phyloP scores from a whole-genome alignment of 2,888 invertebrate species.

The Xestoiulus laeticollis region DNA sequence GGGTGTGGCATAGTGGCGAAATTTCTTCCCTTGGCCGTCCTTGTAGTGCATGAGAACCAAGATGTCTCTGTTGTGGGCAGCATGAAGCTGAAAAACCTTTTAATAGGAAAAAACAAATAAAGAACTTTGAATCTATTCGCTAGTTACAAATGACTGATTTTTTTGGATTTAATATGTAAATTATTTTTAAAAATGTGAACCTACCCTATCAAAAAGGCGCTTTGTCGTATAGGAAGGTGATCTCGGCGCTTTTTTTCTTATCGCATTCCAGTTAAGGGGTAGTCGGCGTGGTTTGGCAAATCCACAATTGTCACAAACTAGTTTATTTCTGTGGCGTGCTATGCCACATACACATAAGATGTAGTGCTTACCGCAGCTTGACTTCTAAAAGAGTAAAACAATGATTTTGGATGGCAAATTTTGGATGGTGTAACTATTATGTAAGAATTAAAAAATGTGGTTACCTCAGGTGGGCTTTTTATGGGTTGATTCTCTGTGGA shows the following conservation, averaged over 20 bases:
- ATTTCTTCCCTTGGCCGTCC: not conserved
- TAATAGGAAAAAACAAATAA: not conserved
- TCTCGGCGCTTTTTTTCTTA: conserved; percentile 40
- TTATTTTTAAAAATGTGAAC: not conserved
- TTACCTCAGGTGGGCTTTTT: not conserved
- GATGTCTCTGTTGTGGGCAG: conserved; percentile 46
- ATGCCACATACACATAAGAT: not conserved
- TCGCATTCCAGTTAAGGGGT: not conserved
- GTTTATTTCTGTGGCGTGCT: not conserved
- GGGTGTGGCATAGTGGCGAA: conserved; percentile 38
- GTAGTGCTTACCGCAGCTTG: too few relatives aligned
- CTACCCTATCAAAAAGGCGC: conserved; percentile 39
- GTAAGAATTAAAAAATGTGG: not conserved
- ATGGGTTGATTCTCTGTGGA: not conserved
- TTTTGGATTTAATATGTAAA: too few relatives aligned
- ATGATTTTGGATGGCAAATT: not conserved
- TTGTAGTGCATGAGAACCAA: conserved; percentile 40
- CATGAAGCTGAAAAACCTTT: conserved; percentile 47
- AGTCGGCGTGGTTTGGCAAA: not conserved
- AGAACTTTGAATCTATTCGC: not conserved
- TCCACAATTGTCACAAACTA: conserved; percentile 34
- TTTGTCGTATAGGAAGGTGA: not conserved
- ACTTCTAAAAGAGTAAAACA: too few relatives aligned
- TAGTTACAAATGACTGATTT: too few relatives aligned
- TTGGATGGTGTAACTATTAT: too few relatives aligned